These are phyloP conservation scores for Tenodera sinensis DNA, from an alignment of 2,888 invertebrate genomes.

Conservation along the genomic window DNA sequence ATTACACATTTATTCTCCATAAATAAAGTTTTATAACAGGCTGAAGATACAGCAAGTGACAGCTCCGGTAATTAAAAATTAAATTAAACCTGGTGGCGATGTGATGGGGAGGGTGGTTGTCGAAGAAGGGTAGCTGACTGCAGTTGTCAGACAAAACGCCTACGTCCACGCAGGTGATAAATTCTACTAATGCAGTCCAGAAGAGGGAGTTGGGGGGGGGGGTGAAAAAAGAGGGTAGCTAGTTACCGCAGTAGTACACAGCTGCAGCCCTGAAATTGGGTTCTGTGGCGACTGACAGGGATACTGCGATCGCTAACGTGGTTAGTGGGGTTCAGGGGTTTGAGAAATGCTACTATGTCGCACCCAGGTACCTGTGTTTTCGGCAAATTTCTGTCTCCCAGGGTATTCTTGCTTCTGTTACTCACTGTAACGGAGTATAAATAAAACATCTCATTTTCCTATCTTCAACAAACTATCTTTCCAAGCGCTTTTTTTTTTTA, in stretches of 20 bases:
- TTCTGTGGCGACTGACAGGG: background rate
- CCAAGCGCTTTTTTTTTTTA: no score
- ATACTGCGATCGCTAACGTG: background rate
- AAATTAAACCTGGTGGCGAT: conserved; percentile 16
- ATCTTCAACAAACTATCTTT: no score
- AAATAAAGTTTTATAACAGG: conserved; percentile 7
- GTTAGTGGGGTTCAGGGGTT: background rate
- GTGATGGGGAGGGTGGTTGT: background rate
- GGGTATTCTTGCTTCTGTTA: no score
- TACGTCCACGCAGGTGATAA: background rate
- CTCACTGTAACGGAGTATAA: no score
- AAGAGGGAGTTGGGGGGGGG: background rate
- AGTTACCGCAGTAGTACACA: background rate
- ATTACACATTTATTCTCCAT: conserved; percentile 3
- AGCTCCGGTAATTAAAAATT: conserved; percentile 14
- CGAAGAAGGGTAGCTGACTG: background rate
- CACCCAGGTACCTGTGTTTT: background rate
- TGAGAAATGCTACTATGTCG: background rate
- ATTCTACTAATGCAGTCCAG: background rate
- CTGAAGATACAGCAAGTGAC: conserved; percentile 11
- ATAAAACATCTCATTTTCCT: no score
- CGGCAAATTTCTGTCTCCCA: background rate
- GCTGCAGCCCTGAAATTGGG: background rate
- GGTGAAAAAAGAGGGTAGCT: background rate
- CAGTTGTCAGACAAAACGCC: background rate